These are phyloP conservation scores for Zaprionus obscuricornis DNA, from an alignment of 2,888 invertebrate genomes.

Conservation along the genomic window DNA sequence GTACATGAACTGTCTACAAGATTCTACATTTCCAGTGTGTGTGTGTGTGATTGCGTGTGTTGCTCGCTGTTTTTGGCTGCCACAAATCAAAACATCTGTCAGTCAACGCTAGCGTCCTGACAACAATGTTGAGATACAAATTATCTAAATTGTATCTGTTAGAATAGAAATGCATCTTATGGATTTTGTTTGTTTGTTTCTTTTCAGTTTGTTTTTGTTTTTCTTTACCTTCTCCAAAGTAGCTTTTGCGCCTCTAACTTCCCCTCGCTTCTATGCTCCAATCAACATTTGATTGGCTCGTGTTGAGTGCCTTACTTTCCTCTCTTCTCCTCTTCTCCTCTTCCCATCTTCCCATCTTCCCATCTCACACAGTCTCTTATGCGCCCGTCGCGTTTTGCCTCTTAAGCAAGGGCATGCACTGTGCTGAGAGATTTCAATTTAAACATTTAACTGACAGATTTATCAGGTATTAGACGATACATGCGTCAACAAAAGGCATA, in stretches of 20 bases:
- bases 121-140: constrained; percentile 80
- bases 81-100: constrained; percentile 81
- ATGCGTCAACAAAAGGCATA: constrained; percentile 67
- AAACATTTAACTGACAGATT: constrained; percentile 81
- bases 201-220: constrained; percentile 45
- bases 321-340: constrained; percentile 18
- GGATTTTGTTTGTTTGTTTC: constrained; percentile 51
- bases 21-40: constrained; percentile 8
- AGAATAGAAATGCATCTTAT: constrained; percentile 70
- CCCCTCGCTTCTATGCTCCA: background rate
- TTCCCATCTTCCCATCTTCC: constrained; percentile 3
- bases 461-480: constrained; percentile 81
- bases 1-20: constrained; percentile 17
- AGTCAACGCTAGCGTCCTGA: constrained; percentile 70
- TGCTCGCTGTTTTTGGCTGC: background rate
- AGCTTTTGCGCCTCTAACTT: constrained; percentile 7
- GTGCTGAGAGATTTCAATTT: constrained; percentile 79
- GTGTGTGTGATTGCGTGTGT: constrained; percentile 9
- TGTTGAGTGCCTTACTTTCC: constrained; percentile 48
- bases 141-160: constrained; percentile 81
- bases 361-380: constrained; percentile 16
- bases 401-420: constrained; percentile 52
- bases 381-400: constrained; percentile 32
- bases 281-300: constrained; percentile 38
- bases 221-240: constrained; percentile 31